phyloP scores from a whole-genome alignment of 1,140 invertebrate genomes.

The Lutraria rhynchaena region DNA sequence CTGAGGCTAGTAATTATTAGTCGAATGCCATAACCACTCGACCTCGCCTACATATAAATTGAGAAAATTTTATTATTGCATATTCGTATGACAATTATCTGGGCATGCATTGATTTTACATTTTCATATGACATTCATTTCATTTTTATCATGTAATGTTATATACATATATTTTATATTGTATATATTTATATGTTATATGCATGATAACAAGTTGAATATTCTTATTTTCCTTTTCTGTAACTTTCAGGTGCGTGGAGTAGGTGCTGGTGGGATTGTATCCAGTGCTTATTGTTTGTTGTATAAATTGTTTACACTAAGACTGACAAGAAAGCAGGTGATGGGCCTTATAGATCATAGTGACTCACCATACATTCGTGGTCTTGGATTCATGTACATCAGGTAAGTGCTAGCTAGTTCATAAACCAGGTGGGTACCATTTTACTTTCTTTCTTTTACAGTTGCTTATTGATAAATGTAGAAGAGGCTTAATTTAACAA shows the following conservation, averaged over 20 bases:
- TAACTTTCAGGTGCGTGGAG: constrained; percentile 92
- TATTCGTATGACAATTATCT: no score
- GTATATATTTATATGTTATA: not conserved
- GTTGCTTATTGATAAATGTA: not conserved
- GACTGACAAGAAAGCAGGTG: constrained; percentile 98
- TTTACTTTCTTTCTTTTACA: not conserved
- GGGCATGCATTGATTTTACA: no score
- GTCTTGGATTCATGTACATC: constrained; percentile 97
- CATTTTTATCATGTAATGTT: no score
- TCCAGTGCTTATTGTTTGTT: constrained; percentile 99
- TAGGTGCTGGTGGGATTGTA: constrained; percentile 99
- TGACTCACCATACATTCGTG: constrained; percentile 98
- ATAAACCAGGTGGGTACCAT: not conserved
- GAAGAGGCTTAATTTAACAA: no score
- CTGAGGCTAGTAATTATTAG: no score
- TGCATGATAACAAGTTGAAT: not conserved
- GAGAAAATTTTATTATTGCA: no score
- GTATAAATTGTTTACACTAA: constrained; percentile 98
- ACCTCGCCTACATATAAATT: no score
- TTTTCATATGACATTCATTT: no score
- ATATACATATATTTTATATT: no score
- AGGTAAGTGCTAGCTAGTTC: constrained; percentile 84
- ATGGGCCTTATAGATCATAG: constrained; percentile 96
- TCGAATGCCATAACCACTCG: no score
- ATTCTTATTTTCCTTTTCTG: not conserved